These are phyloP conservation scores for Echeneis naucrates DNA, from an alignment of 2,797 vertebrate genomes.

Conservation along the genomic window DNA sequence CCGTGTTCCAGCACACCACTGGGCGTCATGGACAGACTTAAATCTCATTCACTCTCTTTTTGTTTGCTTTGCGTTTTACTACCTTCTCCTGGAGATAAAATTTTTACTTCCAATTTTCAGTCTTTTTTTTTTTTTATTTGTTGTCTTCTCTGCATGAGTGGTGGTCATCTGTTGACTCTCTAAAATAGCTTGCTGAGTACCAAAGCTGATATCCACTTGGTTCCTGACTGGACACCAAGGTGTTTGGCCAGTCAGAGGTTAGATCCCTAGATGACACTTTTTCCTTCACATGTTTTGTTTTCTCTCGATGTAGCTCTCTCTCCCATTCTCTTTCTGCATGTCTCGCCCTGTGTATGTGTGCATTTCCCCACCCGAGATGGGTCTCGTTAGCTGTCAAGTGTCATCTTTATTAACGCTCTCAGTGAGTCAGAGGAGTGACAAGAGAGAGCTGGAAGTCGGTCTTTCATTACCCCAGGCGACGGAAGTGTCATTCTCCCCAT, in stretches of 20 bases:
- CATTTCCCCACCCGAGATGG: conserved; percentile 65
- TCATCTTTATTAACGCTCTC: conserved; percentile 87
- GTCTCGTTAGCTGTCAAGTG: conserved; percentile 87
- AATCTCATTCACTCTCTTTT: conserved; percentile 43
- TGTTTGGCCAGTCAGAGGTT: conserved; percentile 69
- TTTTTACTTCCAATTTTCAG: background rate
- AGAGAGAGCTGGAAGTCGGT: conserved; percentile 81
- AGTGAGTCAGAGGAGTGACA: conserved; percentile 84
- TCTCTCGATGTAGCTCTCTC: conserved; percentile 28
- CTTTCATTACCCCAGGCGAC: conserved; percentile 84
- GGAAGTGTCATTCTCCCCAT: conserved; percentile 84
- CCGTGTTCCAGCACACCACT: conserved; percentile 28
- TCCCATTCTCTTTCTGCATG: conserved; percentile 27
- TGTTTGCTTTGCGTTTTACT: conserved; percentile 19
- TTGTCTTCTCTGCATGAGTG: conserved; percentile 44
- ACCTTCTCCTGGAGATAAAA: background rate
- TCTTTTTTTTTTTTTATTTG: conserved; percentile 1
- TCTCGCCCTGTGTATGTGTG: conserved; percentile 51
- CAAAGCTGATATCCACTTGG: conserved; percentile 28
- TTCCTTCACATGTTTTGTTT: conserved; percentile 55
- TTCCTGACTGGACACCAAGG: conserved; percentile 50
- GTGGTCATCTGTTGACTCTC: conserved; percentile 63
- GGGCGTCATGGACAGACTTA: conserved; percentile 59
- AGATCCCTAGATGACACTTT: conserved; percentile 60
- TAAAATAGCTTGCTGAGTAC: conserved; percentile 48